phyloP scores from a whole-genome alignment of 1,140 invertebrate species.

The Lethocerus indicus region DNA sequence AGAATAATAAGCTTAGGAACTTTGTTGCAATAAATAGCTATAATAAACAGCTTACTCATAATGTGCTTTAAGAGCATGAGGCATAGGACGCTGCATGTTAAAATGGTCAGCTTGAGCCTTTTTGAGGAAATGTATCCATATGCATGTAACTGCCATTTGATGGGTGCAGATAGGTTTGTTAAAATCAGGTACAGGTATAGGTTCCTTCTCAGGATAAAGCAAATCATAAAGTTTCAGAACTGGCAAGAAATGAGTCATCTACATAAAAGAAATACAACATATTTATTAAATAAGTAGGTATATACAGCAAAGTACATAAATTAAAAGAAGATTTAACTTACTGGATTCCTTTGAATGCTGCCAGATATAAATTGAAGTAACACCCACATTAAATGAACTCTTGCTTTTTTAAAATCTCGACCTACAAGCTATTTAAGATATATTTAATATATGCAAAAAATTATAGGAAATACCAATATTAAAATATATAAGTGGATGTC shows the following conservation, averaged over 20 bases:
- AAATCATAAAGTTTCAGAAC: constrained; percentile 84
- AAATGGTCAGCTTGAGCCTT: constrained; percentile 75
- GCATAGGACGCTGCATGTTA: constrained; percentile 60
- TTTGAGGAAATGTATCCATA: constrained; percentile 90
- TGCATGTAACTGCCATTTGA: constrained; percentile 85
- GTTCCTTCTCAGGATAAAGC: constrained; percentile 81
- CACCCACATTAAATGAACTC: constrained; percentile 95
- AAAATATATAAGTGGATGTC: not conserved
- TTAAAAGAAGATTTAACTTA: constrained; percentile 24
- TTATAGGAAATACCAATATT: not conserved
- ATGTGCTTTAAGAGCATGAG: constrained; percentile 66
- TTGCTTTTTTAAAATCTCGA: constrained; percentile 65
- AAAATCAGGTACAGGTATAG: constrained; percentile 75
- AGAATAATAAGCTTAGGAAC: not conserved
- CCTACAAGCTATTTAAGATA: constrained; percentile 40
- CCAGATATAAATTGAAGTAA: constrained; percentile 93
- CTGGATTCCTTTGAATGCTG: constrained; percentile 86
- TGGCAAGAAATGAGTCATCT: constrained; percentile 74
- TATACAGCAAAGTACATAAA: not conserved
- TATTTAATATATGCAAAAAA: not conserved
- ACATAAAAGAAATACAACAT: constrained; percentile 21
- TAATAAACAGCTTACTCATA: constrained; percentile 42
- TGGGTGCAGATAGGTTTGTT: constrained; percentile 72
- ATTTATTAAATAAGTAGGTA: not conserved
- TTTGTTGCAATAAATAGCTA: not conserved